phyloP scores from a whole-genome alignment of 2,797 vertebrate genomes.

The Chromobotia macracanthus region DNA sequence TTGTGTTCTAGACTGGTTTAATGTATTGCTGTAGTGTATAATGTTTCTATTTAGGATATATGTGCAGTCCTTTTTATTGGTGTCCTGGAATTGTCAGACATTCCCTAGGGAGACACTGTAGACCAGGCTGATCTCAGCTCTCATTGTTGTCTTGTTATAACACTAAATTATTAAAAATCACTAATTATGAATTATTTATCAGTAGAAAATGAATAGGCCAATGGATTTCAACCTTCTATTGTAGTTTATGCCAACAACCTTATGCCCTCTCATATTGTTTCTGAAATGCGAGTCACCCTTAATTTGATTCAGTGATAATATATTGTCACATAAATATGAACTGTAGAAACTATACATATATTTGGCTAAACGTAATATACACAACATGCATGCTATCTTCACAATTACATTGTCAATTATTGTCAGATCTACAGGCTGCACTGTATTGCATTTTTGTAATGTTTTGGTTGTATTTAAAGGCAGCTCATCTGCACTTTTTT shows the following conservation, averaged over 20 bases:
- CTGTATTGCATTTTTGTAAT: background rate
- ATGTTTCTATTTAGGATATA: background rate
- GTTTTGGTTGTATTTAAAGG: constrained; percentile 4
- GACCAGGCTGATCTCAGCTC: constrained; percentile 58
- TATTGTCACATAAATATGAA: background rate
- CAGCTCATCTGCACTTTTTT: constrained; percentile 30
- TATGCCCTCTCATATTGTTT: constrained; percentile 47
- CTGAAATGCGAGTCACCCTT: constrained; percentile 17
- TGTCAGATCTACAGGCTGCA: no score
- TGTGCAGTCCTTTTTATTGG: background rate
- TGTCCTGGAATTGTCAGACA: constrained; percentile 52
- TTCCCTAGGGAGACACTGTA: constrained; percentile 44
- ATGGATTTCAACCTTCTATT: constrained; percentile 49
- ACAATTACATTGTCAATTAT: background rate
- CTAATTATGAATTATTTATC: constrained; percentile 72
- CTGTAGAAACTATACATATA: background rate
- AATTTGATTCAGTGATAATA: background rate
- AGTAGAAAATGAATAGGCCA: constrained; percentile 59
- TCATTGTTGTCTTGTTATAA: constrained; percentile 71
- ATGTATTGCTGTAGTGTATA: background rate
- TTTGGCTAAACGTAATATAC: background rate
- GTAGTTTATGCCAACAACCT: constrained; percentile 56
- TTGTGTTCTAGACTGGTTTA: background rate
- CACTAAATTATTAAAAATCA: constrained; percentile 76
- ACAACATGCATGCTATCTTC: background rate